phyloP scores from a whole-genome alignment of 2,113 vertebrate genomes.

The Montifringilla adamsi region DNA sequence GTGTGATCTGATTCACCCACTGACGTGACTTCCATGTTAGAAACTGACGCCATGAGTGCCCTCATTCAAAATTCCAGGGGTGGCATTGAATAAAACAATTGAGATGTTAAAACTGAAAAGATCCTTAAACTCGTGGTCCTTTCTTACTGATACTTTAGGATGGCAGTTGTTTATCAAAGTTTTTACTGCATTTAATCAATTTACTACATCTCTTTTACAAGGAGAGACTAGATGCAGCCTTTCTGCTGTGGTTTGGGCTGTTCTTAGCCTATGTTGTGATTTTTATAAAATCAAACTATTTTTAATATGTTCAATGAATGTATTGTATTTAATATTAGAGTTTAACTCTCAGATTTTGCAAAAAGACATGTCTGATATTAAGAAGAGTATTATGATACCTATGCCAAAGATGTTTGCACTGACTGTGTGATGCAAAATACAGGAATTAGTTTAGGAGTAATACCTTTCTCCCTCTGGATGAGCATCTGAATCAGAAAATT shows the following conservation, averaged over 20 bases:
- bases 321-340: neutral
- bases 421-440: neutral
- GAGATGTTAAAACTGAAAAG: neutral
- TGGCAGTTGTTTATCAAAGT: neutral
- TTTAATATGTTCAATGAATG: neutral
- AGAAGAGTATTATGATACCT: neutral
- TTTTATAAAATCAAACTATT: neutral
- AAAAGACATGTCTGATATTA: neutral
- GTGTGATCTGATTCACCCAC: neutral
- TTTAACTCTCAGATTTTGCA: neutral
- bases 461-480: neutral
- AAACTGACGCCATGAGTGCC: neutral
- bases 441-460: neutral
- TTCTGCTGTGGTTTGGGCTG: neutral
- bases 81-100: neutral
- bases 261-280: neutral
- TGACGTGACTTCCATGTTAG: neutral
- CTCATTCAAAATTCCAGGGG: neutral
- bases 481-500: neutral
- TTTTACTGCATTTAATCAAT: neutral
- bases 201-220: neutral
- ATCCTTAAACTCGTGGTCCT: neutral
- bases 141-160: neutral
- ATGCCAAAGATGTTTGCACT: neutral
- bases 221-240: neutral